Conservation (phyloP, 2,888 invertebrate species). For the Merodon equestris region DNA sequence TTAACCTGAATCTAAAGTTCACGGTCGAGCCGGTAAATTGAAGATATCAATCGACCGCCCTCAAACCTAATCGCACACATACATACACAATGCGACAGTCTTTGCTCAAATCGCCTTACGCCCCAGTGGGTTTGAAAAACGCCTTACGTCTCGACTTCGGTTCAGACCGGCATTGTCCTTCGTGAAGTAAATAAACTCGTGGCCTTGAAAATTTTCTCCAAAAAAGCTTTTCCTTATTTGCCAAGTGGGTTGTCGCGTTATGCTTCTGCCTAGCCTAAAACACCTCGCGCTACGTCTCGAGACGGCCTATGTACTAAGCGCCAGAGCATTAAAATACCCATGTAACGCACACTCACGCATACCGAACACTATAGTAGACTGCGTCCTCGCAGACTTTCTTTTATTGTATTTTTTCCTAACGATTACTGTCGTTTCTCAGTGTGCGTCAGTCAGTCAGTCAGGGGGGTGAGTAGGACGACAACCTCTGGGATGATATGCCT, state of each 20-base stretch:
- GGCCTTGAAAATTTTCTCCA: conserved; percentile 58
- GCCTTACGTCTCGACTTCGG: background rate
- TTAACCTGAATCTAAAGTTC: background rate
- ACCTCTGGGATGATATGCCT: conserved; percentile 48
- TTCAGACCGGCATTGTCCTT: conserved; percentile 62
- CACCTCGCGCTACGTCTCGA: conserved; percentile 3
- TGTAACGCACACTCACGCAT: conserved; percentile 22
- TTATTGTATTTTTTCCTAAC: background rate
- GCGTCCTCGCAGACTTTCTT: conserved; percentile 24
- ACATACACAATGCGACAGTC: background rate
- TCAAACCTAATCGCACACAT: conserved; percentile 2
- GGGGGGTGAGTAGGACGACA: conserved; percentile 59
- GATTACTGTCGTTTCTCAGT: background rate
- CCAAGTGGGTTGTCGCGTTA: conserved; percentile 16
- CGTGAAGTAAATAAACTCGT: conserved; percentile 56
- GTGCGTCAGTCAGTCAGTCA: background rate
- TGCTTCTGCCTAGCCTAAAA: background rate
- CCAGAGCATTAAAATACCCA: too few species aligned
- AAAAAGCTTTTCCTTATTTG: conserved; percentile 66
- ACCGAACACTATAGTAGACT: conserved; percentile 18
- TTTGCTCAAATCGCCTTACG: background rate
- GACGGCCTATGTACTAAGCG: background rate
- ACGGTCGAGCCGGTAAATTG: background rate
- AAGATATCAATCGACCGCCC: conserved; percentile 1
- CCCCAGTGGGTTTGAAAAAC: background rate